Conservation (phyloP, 2,888 invertebrate species). For the Drosophila robusta region DNA sequence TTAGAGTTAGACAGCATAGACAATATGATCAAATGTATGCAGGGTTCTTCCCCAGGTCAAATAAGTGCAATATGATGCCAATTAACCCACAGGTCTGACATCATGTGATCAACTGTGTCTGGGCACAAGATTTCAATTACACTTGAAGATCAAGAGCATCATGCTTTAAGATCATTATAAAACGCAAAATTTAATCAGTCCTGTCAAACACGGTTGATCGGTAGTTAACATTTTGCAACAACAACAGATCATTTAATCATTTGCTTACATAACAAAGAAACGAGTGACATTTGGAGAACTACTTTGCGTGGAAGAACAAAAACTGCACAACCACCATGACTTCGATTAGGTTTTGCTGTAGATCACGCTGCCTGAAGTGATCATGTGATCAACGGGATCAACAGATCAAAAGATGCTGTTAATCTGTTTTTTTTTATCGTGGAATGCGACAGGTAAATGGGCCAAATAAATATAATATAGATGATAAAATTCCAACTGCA, state of each 20-base stretch:
- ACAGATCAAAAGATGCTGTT: conserved; percentile 15
- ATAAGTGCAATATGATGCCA: no score
- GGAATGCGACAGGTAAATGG: conserved; percentile 34
- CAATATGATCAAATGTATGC: no score
- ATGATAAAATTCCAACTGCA: conserved; percentile 42
- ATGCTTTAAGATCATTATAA: no score
- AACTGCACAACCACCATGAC: background rate
- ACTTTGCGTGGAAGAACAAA: background rate
- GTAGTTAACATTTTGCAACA: background rate
- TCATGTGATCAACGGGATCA: conserved; percentile 23
- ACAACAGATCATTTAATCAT: background rate
- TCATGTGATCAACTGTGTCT: no score
- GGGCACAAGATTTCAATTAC: no score
- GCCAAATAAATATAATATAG: conserved; percentile 37
- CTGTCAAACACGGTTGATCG: background rate
- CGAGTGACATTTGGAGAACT: conserved; percentile 2
- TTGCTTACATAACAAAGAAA: background rate
- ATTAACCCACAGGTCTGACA: no score
- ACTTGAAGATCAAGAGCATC: no score
- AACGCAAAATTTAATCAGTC: background rate
- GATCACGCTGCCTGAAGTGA: conserved; percentile 1
- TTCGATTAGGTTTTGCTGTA: background rate
- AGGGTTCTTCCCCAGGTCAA: no score
- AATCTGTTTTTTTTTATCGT: background rate
- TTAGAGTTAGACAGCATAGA: no score